phyloP scores from a whole-genome alignment of 2,113 vertebrate genomes.

The Ploceus nigricollis region DNA sequence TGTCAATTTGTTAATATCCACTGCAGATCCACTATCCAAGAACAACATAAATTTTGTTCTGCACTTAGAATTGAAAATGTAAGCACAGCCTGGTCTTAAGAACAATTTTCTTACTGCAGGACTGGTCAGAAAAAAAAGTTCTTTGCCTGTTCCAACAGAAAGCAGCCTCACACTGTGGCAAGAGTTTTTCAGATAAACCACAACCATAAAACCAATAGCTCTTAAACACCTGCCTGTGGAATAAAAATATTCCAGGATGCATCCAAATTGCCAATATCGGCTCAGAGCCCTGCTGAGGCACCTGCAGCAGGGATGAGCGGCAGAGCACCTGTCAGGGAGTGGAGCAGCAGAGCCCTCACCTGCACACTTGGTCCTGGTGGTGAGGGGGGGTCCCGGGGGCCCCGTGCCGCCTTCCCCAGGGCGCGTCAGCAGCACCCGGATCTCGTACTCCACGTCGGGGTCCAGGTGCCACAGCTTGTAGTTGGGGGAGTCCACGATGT shows the following conservation, averaged over 20 bases:
- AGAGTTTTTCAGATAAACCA: neutral
- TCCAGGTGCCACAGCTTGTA: constrained; percentile 98
- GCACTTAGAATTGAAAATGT: neutral
- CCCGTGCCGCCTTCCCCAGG: constrained; percentile 94
- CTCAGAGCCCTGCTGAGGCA: neutral
- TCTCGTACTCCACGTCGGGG: constrained; percentile 96
- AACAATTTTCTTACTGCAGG: neutral
- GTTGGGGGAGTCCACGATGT: constrained; percentile 92
- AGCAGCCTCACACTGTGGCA: neutral
- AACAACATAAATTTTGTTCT: neutral
- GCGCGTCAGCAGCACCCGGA: constrained; percentile 90
- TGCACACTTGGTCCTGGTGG: constrained; percentile 95
- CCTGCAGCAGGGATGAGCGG: rapidly evolving
- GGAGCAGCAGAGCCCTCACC: constrained; percentile 71
- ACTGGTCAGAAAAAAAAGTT: neutral
- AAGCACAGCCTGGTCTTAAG: neutral
- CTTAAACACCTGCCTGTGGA: neutral
- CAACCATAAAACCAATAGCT: neutral
- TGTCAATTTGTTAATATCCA: neutral
- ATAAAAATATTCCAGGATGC: neutral
- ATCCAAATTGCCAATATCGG: rapidly evolving
- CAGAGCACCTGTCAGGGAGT: rapidly evolving
- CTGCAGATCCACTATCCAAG: neutral
- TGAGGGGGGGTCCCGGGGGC: constrained; percentile 88
- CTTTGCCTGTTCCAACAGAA: neutral